Evolutionary conservation across 2,888 invertebrate species (phyloP).

Genomic region (Acleris sparsana): DNA sequence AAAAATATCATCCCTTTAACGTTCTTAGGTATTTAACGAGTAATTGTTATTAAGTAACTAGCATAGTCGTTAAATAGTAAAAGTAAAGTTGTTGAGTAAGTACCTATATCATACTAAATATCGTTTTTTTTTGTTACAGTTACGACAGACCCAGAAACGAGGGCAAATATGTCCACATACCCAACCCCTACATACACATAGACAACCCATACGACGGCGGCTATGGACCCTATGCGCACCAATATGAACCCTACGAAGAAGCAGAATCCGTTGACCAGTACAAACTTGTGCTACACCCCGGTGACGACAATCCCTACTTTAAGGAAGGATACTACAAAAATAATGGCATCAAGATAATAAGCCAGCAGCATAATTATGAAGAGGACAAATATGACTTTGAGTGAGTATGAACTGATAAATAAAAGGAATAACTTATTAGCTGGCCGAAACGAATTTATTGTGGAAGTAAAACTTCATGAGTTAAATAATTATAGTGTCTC

Average conservation of each 20-base stretch:
- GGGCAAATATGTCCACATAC: conserved; percentile 81
- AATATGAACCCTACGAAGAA: conserved; percentile 77
- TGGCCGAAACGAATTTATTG: too few relatives aligned
- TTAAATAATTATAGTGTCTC: too few relatives aligned
- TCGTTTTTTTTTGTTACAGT: conserved; percentile 48
- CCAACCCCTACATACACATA: conserved; percentile 80
- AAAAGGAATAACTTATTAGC: too few relatives aligned
- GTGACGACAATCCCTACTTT: conserved; percentile 71
- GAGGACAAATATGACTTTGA: conserved; percentile 81
- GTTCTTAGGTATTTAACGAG: too few relatives aligned
- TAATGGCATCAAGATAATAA: conserved; percentile 79
- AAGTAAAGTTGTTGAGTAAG: not conserved
- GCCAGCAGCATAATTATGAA: conserved; percentile 75
- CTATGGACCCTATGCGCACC: conserved; percentile 72
- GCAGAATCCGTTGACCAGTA: conserved; percentile 72
- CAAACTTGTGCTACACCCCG: conserved; percentile 61
- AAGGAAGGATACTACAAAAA: conserved; percentile 79
- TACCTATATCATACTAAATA: conserved; percentile 27
- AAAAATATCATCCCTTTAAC: too few relatives aligned
- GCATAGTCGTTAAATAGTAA: too few relatives aligned
- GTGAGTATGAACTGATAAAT: conserved; percentile 58
- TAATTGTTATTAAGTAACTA: too few relatives aligned
- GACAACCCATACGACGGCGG: conserved; percentile 78
- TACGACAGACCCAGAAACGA: conserved; percentile 75
- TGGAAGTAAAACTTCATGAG: too few relatives aligned